These are phyloP conservation scores for Andrena bicolor DNA, from an alignment of 2,888 invertebrate species.

Conservation along the genomic window DNA sequence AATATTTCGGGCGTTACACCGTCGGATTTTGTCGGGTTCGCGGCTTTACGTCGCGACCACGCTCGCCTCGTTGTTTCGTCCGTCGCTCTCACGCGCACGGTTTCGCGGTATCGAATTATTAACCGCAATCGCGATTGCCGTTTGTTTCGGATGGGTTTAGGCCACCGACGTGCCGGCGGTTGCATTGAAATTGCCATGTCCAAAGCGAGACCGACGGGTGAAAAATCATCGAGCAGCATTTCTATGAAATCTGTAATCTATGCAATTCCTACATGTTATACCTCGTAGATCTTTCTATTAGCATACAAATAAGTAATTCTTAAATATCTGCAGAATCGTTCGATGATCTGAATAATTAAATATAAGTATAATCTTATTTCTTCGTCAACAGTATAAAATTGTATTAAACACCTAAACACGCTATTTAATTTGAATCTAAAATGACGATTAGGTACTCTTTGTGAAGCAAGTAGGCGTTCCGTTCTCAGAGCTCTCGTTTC, in stretches of 20 bases:
- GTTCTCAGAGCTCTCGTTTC: not conserved
- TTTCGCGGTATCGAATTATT: constrained; percentile 78
- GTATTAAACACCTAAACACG: not conserved
- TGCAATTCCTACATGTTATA: too few relatives aligned
- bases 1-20: constrained; percentile 75
- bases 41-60: constrained; percentile 69
- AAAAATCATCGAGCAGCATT: constrained; percentile 25
- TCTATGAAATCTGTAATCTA: not conserved
- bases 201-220: not conserved
- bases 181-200: constrained; percentile 57
- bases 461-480: not conserved
- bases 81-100: constrained; percentile 56
- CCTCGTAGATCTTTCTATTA: too few relatives aligned
- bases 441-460: not conserved
- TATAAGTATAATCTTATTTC: too few relatives aligned
- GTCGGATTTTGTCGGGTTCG: constrained; percentile 66
- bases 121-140: constrained; percentile 80
- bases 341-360: too few relatives aligned
- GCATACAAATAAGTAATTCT: too few relatives aligned
- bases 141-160: constrained; percentile 76
- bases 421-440: not conserved
- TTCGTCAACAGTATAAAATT: too few relatives aligned
- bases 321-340: too few relatives aligned
- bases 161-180: constrained; percentile 54
- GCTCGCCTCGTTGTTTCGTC: constrained; percentile 54